Base-by-base conservation (phyloP, 1,140 invertebrate genomes). In the Sesamia nonagrioides region DNA sequence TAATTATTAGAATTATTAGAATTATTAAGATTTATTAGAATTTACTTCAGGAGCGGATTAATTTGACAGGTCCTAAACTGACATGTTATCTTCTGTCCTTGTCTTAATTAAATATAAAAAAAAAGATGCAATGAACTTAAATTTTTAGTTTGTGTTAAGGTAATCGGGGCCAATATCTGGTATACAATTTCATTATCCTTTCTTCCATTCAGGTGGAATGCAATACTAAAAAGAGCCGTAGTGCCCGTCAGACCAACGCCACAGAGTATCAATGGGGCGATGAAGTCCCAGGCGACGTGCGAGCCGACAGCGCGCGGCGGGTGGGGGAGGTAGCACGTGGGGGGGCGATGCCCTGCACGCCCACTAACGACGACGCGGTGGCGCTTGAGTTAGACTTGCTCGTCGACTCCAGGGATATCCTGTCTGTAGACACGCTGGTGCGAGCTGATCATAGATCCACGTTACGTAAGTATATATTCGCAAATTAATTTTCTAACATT, bases 331-430 rank as follows among this genome's bases (percentile, higher is more conserved):
- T 77, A 63, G 61, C 78, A 60, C 77, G 4, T 11, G 6, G 75
- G 5, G 79, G 80, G 17, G 88, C 89, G 9, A 88, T 90, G 17
- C 86, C 86, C 17, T 91, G 89, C 18, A 84, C 75, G 1, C 83
- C 45, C 17, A 21, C 66, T 9, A 79, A 18, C 2, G 84, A 82
- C 8, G 85, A 82, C 2, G 86, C 84, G 2, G 79, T 94, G 21
- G 90, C 92, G 1, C 79, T 95, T 0, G 91, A 95, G 69, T 77
- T 95, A n/a, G 93, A 95, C 69, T 84, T 95, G 88, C 86, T 94
- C 21, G 95, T 95, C 0, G 92, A 91, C 0, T 87, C 93, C 2
- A 85, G 88, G 9, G 91, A 94, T 37, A 82, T 94, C 0, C 81
- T 95, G 13, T 90, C 93, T 0, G 88, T 92, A 1, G 94, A 95